A percentile compares a stretch with the other conserved stretches of the same genome.
Evolutionary conservation across 2,113 vertebrate genomes (phyloP).

Genomic region (Addax nasomaculatus): DNA sequence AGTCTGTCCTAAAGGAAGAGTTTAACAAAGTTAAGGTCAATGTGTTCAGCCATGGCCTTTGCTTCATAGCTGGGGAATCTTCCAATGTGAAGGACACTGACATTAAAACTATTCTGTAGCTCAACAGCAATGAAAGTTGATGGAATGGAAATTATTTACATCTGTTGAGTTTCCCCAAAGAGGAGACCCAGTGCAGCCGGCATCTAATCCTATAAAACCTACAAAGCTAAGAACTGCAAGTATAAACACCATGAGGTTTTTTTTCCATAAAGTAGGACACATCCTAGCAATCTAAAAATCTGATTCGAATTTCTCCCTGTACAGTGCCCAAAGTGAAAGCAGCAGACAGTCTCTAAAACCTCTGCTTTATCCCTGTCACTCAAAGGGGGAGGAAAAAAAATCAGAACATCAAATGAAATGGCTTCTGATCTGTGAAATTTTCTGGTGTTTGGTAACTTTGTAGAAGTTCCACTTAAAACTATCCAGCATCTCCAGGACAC

Average conservation of each 20-base stretch:
- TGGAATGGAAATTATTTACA: not conserved
- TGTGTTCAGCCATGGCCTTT: not conserved
- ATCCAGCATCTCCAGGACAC: not conserved
- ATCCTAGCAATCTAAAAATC: slow-evolving; percentile 23
- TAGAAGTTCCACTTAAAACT: not conserved
- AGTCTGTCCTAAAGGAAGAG: not conserved
- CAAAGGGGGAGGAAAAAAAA: not conserved
- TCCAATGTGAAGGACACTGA: not conserved
- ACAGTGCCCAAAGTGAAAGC: not conserved
- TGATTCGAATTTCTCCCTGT: slow-evolving; percentile 16
- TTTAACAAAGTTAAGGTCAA: not conserved
- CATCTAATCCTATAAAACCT: not conserved
- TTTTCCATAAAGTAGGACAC: not conserved
- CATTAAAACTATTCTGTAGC: not conserved
- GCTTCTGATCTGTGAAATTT: slow-evolving; percentile 18
- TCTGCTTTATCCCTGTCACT: slow-evolving; percentile 39
- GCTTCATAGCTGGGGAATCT: not conserved
- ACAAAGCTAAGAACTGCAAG: slow-evolving; percentile 14
- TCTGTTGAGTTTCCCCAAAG: not conserved
- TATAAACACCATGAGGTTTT: not conserved
- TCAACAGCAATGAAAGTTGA: not conserved
- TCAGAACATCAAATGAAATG: not conserved
- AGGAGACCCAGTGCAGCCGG: not conserved
- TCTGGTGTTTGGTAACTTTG: not conserved
- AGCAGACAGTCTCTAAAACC: not conserved